phyloP scores from a whole-genome alignment of 2,113 vertebrate species.

The Ceyx cyanopectus region DNA sequence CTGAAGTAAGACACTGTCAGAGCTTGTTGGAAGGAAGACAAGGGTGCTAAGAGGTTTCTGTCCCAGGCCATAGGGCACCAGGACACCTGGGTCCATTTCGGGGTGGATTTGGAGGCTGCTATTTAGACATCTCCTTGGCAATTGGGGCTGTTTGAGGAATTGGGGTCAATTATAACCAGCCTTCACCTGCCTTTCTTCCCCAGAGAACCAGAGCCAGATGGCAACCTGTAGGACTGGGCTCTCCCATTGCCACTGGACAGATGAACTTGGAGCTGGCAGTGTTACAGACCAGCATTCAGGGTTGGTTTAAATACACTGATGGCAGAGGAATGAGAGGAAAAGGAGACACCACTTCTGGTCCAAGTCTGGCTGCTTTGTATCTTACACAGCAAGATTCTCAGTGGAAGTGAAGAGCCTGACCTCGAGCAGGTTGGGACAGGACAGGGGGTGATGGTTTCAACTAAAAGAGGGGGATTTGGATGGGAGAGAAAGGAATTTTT shows the following conservation, averaged over 20 bases:
- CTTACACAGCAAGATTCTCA: background rate
- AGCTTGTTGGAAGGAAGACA: background rate
- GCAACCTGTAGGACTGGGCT: conserved; percentile 43
- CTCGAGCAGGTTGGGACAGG: background rate
- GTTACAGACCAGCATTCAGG: fast-evolving
- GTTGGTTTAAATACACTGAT: fast-evolving
- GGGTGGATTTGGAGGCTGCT: conserved; percentile 15
- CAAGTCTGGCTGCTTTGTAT: background rate
- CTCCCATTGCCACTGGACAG: background rate
- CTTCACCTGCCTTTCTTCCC: background rate
- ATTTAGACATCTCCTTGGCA: conserved; percentile 74
- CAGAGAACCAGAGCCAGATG: conserved; percentile 73
- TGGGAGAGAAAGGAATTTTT: background rate
- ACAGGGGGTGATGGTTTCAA: background rate
- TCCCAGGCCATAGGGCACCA: conserved; percentile 8
- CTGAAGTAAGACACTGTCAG: background rate
- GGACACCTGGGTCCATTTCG: conserved; percentile 2
- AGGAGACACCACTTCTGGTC: background rate
- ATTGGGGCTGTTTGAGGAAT: conserved; percentile 90
- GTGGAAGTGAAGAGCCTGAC: background rate
- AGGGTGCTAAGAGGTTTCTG: conserved; percentile 28
- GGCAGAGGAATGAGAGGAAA: background rate
- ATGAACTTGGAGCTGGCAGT: background rate
- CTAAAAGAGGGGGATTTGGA: background rate
- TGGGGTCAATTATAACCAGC: conserved; percentile 85